Evolutionary conservation across 2,113 vertebrate species (phyloP), one percentile per base, ranked within the genome.

Genomic region (Panthera tigris): DNA sequence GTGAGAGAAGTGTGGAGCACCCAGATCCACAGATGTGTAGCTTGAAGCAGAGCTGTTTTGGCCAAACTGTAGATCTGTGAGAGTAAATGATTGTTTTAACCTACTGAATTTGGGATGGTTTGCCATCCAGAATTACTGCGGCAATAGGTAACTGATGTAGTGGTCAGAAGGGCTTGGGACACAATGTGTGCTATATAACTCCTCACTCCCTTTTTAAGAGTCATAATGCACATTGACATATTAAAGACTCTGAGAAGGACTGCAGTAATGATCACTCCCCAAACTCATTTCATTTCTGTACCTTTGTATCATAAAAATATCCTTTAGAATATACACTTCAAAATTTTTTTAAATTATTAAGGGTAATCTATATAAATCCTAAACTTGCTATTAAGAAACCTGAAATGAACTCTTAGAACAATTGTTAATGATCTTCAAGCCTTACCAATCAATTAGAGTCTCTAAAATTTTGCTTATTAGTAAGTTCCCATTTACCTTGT

Each of bases 401-500:
- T 88, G 33, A 91, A 7, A 69, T 57, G 39, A 97, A 91, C 55
- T 83, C 19, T 94, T 80, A 52, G 14, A 88, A 74, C 33, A 92
- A 71, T 5, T 95, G 36, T 23, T 33, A 94, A 23, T 88, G 52
- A 52, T 88, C 79, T 91, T 73, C 33, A 93, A 86, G 23, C 9
- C 50, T 76, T 81, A 74, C 78, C 63, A 73, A 81, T 55, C 69
- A 92, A 88, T 52, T 81, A 52, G 16, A 73, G 19, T 79, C 7
- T 78, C 5, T 93, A 55, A 69, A 93, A 91, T 39, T 91, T 88
- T 74, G 31, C 50, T 87, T 94, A 52, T 82, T 87, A 78, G 55
- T 61, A 83, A 74, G 76, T 79, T 3, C 5, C n/a, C 48, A 68
- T 84, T 94, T 95, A 41, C 48, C 3, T 65, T 89, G 65, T 93